A percentile compares a stretch with the other conserved stretches of the same genome.
phyloP scores from a whole-genome alignment of 2,113 vertebrate species.

The Puffinus mauretanicus region DNA sequence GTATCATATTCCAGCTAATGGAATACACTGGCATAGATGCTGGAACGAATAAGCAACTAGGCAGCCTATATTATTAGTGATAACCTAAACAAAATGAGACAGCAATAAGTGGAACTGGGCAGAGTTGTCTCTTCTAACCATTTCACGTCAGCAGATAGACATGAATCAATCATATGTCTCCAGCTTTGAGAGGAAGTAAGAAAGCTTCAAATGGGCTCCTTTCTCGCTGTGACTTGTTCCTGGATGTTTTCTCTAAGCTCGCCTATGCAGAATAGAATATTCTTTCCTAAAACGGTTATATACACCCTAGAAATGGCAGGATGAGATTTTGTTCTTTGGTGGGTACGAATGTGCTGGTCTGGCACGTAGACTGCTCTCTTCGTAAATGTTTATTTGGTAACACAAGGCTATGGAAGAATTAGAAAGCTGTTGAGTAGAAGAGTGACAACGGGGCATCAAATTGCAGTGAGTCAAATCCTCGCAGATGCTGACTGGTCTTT shows the following conservation, averaged over 20 bases:
- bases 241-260: background rate
- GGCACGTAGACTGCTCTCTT: background rate
- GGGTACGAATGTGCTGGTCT: background rate
- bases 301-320: background rate
- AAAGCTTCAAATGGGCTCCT: background rate
- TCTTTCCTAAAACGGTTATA: background rate
- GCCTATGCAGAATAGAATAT: background rate
- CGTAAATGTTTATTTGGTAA: rapidly evolving
- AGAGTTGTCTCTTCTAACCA: background rate
- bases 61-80: background rate
- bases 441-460: background rate
- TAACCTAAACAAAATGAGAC: background rate
- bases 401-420: rapidly evolving
- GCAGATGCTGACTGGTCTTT: background rate
- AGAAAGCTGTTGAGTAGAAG: background rate
- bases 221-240: background rate
- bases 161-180: background rate
- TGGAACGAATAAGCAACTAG: background rate
- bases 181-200: background rate
- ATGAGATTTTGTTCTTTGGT: background rate
- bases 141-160: background rate
- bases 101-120: background rate
- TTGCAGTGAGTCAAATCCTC: background rate
- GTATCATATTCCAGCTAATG: conserved; percentile 33
- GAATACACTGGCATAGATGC: background rate